Evolutionary conservation across 2,888 invertebrate species (phyloP).

Genomic region (Drosophila pseudotakahashii): DNA sequence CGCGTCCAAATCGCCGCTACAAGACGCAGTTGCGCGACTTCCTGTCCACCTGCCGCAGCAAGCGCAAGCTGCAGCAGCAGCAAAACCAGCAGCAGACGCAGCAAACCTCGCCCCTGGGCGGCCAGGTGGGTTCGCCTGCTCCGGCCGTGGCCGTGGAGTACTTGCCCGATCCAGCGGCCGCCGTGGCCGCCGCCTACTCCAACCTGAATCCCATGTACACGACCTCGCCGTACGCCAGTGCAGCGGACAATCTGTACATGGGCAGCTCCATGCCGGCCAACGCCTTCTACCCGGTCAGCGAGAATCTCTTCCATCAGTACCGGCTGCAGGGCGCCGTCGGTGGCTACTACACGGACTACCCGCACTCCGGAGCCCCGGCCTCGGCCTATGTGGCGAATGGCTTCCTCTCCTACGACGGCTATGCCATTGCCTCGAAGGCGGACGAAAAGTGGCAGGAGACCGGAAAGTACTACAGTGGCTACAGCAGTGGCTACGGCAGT

Average conservation of each 20-base stretch:
- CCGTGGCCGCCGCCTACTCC: conserved; percentile 91
- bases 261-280: conserved; percentile 86
- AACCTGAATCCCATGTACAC: conserved; percentile 91
- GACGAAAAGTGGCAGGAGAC: conserved; percentile 85
- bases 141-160: conserved; percentile 84
- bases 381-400: conserved; percentile 91
- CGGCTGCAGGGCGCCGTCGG: conserved; percentile 90
- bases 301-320: conserved; percentile 95
- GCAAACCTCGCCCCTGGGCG: conserved; percentile 82
- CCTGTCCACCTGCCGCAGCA: conserved; percentile 94
- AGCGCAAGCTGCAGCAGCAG: conserved; percentile 87
- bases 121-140: conserved; percentile 84
- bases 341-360: conserved; percentile 92
- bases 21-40: conserved; percentile 97
- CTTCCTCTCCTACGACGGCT: conserved; percentile 88
- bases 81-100: conserved; percentile 85
- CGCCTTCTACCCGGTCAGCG: conserved; percentile 90
- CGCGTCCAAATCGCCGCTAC: conserved; percentile 94
- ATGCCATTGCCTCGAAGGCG: conserved; percentile 85
- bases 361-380: conserved; percentile 86
- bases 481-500: conserved; percentile 84
- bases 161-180: conserved; percentile 85
- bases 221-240: conserved; percentile 91
- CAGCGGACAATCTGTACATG: conserved; percentile 86
- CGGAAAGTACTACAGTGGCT: conserved; percentile 85